These are phyloP conservation scores for Diaphora mendica DNA, from an alignment of 2,888 invertebrate species.

Conservation along the genomic window DNA sequence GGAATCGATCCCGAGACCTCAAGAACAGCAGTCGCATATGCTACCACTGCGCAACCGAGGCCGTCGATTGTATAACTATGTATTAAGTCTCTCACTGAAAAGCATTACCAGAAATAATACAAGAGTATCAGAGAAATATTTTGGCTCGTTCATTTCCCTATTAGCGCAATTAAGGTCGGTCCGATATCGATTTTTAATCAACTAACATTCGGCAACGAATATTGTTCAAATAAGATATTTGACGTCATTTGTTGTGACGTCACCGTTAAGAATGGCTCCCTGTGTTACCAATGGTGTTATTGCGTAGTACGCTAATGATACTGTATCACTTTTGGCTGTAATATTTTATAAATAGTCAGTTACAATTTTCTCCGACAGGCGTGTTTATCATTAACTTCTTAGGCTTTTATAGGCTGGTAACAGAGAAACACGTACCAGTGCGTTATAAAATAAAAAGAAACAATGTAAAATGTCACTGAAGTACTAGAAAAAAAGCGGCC, in stretches of 20 bases:
- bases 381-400: background rate
- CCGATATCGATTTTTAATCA: slow-evolving; percentile 10
- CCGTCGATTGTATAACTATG: too few relatives aligned
- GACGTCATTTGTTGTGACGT: background rate
- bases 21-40: too few relatives aligned
- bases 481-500: too few relatives aligned
- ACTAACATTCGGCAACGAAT: slow-evolving; percentile 1
- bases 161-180: slow-evolving; percentile 11
- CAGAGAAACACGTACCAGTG: background rate
- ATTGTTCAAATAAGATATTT: background rate
- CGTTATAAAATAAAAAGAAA: too few relatives aligned
- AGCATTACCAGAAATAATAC: background rate
- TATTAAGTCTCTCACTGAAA: background rate
- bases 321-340: background rate
- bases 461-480: too few relatives aligned
- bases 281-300: too few relatives aligned
- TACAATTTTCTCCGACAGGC: background rate
- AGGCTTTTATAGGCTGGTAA: background rate
- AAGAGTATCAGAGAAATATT: background rate
- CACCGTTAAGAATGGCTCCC: background rate
- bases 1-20: too few relatives aligned
- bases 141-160: background rate
- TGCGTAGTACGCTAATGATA: background rate
- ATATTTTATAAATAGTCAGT: background rate
- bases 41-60: too few relatives aligned